A percentile compares a stretch with the other conserved stretches of the same genome.
Conservation (phyloP, 2,113 vertebrate genomes). For the Cavia aperea region DNA sequence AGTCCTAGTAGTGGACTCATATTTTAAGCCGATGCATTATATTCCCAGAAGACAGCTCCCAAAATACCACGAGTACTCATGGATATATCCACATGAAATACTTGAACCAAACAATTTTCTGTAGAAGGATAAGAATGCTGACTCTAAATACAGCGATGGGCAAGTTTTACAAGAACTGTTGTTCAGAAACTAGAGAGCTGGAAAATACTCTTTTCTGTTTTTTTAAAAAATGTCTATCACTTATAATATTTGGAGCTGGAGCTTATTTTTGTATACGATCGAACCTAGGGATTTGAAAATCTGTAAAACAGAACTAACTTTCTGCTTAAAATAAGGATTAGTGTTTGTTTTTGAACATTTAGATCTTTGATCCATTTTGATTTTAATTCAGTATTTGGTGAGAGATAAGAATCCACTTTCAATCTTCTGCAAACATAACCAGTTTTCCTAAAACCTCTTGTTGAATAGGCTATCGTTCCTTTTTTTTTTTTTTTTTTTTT, state of each 20-base stretch:
- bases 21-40: background rate
- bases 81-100: slow-evolving; percentile 17
- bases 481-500: no score
- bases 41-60: background rate
- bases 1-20: background rate
- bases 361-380: background rate
- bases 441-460: background rate
- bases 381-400: background rate
- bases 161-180: background rate
- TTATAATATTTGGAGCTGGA: background rate
- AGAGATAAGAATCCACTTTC: background rate
- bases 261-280: slow-evolving; percentile 16
- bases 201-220: background rate
- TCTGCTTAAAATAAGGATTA: background rate
- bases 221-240: background rate
- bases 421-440: background rate
- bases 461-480: background rate
- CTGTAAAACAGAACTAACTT: slow-evolving; percentile 3
- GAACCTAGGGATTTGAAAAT: background rate
- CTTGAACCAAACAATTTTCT: background rate
- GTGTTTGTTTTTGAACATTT: background rate
- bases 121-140: background rate
- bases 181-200: background rate
- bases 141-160: background rate
- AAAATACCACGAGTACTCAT: background rate